phyloP scores from a whole-genome alignment of 2,888 invertebrate species.

The Muscina levida region DNA sequence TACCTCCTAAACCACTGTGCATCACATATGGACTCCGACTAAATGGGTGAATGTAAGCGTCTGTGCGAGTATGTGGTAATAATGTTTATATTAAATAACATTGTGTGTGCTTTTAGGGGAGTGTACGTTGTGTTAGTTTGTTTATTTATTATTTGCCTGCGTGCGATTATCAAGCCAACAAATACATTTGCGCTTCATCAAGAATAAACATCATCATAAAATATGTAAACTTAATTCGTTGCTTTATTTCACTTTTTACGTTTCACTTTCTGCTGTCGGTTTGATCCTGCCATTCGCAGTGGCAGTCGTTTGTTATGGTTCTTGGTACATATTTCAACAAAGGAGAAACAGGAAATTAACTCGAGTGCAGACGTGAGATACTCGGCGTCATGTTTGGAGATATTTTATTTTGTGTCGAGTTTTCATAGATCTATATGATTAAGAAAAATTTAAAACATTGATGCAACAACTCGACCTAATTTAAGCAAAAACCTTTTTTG shows the following conservation, averaged over 20 bases:
- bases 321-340: constrained; percentile 44
- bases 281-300: constrained; percentile 26
- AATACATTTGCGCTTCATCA: constrained; percentile 68
- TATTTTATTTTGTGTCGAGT: too few relatives aligned
- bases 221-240: constrained; percentile 57
- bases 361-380: too few relatives aligned
- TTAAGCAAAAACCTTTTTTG: too few relatives aligned
- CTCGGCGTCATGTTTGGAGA: too few relatives aligned
- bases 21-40: neutral
- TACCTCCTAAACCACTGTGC: too few relatives aligned
- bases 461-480: too few relatives aligned
- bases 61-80: neutral
- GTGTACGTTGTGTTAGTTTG: constrained; percentile 41
- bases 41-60: neutral
- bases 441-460: too few relatives aligned
- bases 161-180: constrained; percentile 59
- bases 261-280: constrained; percentile 34
- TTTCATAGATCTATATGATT: too few relatives aligned
- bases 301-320: constrained; percentile 8
- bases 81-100: too few relatives aligned
- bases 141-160: constrained; percentile 59
- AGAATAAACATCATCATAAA: constrained; percentile 64
- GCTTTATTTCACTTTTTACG: constrained; percentile 39
- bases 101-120: neutral
- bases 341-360: constrained; percentile 55